Evolutionary conservation across 2,888 invertebrate species (phyloP).

Genomic region (Sminthurinus aureus): DNA sequence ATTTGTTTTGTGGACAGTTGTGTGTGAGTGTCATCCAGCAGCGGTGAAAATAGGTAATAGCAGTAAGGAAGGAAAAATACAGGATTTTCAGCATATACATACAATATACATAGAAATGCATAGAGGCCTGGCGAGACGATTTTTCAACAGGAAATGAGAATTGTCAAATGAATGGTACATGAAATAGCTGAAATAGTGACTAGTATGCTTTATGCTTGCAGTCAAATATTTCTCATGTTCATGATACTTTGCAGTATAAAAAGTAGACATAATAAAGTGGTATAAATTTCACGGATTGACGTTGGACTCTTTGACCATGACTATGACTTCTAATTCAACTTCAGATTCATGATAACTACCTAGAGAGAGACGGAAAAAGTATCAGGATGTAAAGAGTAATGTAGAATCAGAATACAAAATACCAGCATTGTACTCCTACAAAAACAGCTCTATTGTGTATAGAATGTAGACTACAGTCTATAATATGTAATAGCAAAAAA

Average conservation of each 20-base stretch:
- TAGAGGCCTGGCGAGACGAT: background rate
- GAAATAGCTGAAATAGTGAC: too few species aligned
- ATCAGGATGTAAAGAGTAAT: background rate
- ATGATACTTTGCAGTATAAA: too few species aligned
- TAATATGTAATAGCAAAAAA: too few species aligned
- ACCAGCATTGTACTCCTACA: background rate
- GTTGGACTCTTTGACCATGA: background rate
- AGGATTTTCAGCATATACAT: background rate
- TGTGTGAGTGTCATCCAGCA: background rate
- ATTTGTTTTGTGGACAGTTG: background rate
- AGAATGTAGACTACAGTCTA: too few species aligned
- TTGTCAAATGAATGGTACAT: background rate
- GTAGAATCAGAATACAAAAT: background rate
- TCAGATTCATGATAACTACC: background rate
- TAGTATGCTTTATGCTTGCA: too few species aligned
- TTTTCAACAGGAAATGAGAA: background rate
- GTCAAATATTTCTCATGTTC: too few species aligned
- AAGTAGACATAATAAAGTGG: background rate
- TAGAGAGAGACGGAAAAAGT: background rate
- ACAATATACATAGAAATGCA: background rate
- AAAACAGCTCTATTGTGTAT: too few species aligned
- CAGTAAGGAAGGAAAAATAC: background rate
- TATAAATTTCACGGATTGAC: background rate
- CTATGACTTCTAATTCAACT: background rate
- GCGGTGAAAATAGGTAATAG: background rate